These are phyloP conservation scores for Zoanthus sansibaricus DNA, from an alignment of 92 coral and sea anemone species.

Conservation along the genomic window DNA sequence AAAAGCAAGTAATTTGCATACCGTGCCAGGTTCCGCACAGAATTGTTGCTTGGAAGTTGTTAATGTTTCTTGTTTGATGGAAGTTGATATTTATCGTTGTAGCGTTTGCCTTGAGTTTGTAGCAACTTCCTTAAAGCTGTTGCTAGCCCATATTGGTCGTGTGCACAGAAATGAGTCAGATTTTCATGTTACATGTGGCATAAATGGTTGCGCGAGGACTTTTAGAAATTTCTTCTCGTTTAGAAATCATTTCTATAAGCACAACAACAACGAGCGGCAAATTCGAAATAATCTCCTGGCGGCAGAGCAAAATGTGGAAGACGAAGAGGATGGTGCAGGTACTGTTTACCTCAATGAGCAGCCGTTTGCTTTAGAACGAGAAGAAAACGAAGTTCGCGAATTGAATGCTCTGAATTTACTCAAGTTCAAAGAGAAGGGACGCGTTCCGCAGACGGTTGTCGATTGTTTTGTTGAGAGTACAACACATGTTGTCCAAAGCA, in stretches of 20 bases:
- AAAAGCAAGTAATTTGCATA: too few species aligned
- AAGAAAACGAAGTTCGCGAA: slow-evolving; percentile 25
- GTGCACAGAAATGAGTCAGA: not conserved
- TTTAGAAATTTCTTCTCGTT: not conserved
- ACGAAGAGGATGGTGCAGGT: not conserved
- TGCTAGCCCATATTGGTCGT: not conserved
- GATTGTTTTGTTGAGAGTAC: slow-evolving; percentile 59
- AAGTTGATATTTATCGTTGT: too few species aligned
- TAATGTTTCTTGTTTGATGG: too few species aligned
- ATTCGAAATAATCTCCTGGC: not conserved
- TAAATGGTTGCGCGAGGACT: not conserved
- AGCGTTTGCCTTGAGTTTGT: not conserved
- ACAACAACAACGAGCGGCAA: not conserved
- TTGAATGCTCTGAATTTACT: slow-evolving; percentile 54
- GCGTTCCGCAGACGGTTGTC: slow-evolving; percentile 67
- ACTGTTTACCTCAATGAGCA: too few species aligned
- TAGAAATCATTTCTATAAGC: not conserved
- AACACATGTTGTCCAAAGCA: slow-evolving; percentile 55
- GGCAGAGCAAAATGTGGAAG: too few species aligned
- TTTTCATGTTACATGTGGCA: not conserved
- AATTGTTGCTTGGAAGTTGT: too few species aligned
- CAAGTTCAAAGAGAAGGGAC: slow-evolving; percentile 65
- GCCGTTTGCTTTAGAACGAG: slow-evolving; percentile 31
- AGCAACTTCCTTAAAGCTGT: not conserved
- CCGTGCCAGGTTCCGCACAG: too few species aligned